phyloP scores from a whole-genome alignment of 2,797 vertebrate species.

The Chrosomus eos region DNA sequence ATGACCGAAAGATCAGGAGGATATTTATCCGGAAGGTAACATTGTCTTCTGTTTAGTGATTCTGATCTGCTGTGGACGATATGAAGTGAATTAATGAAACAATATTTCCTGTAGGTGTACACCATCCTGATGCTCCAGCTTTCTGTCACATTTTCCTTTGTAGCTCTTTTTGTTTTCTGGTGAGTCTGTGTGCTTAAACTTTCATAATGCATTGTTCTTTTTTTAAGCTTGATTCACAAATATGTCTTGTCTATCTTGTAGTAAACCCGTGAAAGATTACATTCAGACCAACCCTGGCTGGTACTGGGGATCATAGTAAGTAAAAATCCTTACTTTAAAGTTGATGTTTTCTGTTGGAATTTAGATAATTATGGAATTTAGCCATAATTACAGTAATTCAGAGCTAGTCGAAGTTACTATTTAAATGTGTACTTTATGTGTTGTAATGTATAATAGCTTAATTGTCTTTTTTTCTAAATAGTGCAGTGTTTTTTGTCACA shows the following conservation, averaged over 20 bases:
- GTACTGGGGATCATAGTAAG: constrained; percentile 98
- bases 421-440: not conserved
- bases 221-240: constrained; percentile 1
- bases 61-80: not conserved
- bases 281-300: constrained; percentile 89
- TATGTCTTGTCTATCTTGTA: constrained; percentile 63
- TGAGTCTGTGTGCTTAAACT: constrained; percentile 69
- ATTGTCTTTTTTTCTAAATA: constrained; percentile 65
- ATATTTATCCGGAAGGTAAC: constrained; percentile 92
- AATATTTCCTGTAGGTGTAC: constrained; percentile 81
- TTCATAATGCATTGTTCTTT: not conserved
- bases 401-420: not conserved
- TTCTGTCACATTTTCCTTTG: constrained; percentile 84
- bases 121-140: constrained; percentile 89
- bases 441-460: constrained; percentile 1
- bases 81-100: not conserved
- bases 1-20: constrained; percentile 86
- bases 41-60: not conserved
- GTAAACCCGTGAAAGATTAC: constrained; percentile 87
- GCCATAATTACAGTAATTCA: not conserved
- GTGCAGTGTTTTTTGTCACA: constrained; percentile 89
- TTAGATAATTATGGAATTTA: not conserved
- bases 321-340: constrained; percentile 53
- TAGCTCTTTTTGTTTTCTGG: constrained; percentile 94
- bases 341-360: not conserved